Base-by-base conservation (phyloP, 2,797 vertebrate species). In the Garrulus glandarius region DNA sequence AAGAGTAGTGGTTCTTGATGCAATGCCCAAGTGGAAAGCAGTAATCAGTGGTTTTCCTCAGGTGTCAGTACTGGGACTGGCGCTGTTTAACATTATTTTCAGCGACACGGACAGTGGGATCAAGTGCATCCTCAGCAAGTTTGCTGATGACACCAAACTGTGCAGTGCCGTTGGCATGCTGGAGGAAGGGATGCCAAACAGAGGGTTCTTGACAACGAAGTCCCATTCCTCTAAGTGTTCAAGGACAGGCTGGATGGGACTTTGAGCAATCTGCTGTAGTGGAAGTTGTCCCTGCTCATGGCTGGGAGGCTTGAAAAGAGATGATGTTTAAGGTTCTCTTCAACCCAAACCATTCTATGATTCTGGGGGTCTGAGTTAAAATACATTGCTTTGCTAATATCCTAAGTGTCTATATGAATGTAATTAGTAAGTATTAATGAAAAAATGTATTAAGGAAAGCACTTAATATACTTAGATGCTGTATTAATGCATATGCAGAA, bases 301-400 rank as follows among this genome's bases (percentile, higher is more conserved):
- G 34, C 10, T 1, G 0, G 10, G 27, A 18, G 8, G 10, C 17
- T 20, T 71, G 34, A 15, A 78, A 65, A 30, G 29, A 3, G 0
- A 13, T 29, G 11, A 46, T 29, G 15, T 12, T 71, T 32, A 23
- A 46, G 15, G 4, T 59, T 29, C 26, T 65, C 19, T 59, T 57
- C 87, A 59, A 52, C 6, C 6, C n/a, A 78, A 78, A 65, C 15
- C 22, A 41, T 59, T 65, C 19, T 11, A 21, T 65, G 30, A 26
- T 47, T 84, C 39, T 59, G 9, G 32, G 22, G 23, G 17, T 65
- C 52, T 53, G 34, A 64, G 18, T 68, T 59, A 69, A 92, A 76
- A 76, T 27, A 32, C 13, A 32, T 13, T 30, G 61, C 13, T 95
- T 64, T 78, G 10, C 20, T 69, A 55, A 57, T 23, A 20, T 27